Percentiles rank a stretch among this genome's conserved stretches.
Conservation (phyloP, 2,888 invertebrate species). For the Drosophila falleni region DNA sequence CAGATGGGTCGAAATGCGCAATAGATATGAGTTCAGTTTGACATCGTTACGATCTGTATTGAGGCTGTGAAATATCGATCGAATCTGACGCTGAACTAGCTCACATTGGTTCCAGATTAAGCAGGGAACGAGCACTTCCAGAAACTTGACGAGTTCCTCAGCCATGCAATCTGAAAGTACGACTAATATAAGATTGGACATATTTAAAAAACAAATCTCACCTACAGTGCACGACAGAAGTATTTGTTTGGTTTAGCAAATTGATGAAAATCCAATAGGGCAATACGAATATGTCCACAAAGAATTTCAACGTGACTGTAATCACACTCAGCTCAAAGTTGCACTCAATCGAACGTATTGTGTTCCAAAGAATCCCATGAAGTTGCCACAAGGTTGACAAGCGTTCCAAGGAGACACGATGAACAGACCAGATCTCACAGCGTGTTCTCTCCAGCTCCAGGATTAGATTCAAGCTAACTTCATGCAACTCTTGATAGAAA, state of each 20-base stretch:
- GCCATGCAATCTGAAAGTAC: constrained; percentile 44
- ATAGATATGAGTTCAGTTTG: constrained; percentile 51
- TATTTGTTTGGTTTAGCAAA: background rate
- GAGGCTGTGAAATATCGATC: constrained; percentile 41
- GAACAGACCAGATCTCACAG: constrained; percentile 33
- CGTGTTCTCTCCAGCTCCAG: constrained; percentile 50
- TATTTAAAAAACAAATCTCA: background rate
- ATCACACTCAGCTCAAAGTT: constrained; percentile 69
- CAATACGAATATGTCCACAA: constrained; percentile 62
- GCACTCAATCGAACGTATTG: constrained; percentile 59
- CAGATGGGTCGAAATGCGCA: constrained; percentile 62
- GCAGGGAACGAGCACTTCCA: constrained; percentile 56
- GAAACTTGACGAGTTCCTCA: constrained; percentile 55
- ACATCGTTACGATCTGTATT: constrained; percentile 53
- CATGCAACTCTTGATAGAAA: constrained; percentile 57
- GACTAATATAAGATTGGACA: background rate
- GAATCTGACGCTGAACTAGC: constrained; percentile 50
- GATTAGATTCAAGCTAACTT: constrained; percentile 22
- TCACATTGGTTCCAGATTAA: constrained; percentile 70
- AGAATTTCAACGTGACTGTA: constrained; percentile 60
- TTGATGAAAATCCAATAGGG: constrained; percentile 73
- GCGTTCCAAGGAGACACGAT: constrained; percentile 32
- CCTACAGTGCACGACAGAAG: constrained; percentile 43
- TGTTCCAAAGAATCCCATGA: constrained; percentile 66
- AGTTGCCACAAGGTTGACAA: constrained; percentile 58